These are phyloP conservation scores for Empidonax traillii DNA, from an alignment of 2,113 vertebrate genomes.

Conservation along the genomic window DNA sequence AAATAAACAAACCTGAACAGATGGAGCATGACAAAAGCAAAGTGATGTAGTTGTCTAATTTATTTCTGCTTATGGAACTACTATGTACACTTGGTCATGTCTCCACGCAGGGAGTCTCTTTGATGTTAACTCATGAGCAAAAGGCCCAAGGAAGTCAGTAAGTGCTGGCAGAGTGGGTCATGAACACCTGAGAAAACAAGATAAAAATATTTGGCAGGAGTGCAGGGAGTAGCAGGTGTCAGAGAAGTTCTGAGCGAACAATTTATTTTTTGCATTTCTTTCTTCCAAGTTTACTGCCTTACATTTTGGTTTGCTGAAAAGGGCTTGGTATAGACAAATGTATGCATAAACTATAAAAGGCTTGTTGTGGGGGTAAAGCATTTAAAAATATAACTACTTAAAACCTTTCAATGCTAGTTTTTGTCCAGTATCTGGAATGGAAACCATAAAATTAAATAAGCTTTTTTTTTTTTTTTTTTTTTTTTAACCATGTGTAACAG, in stretches of 20 bases:
- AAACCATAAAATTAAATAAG: neutral
- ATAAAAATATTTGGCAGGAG: neutral
- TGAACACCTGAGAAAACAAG: neutral
- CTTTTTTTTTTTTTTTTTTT: neutral
- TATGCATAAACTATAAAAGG: neutral
- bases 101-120: neutral
- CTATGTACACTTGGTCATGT: neutral
- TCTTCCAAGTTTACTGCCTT: neutral
- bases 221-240: neutral
- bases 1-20: constrained; percentile 26
- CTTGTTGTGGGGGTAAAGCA: neutral
- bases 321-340: neutral
- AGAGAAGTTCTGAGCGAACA: neutral
- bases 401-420: neutral
- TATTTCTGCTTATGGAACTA: neutral
- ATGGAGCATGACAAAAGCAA: neutral
- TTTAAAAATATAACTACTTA: neutral
- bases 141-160: neutral
- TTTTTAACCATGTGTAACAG: neutral
- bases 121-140: neutral
- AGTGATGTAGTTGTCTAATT: neutral
- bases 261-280: neutral
- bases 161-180: neutral
- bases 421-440: neutral
- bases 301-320: neutral